A percentile compares a stretch with the other conserved stretches of the same genome.
Conservation (phyloP, 2,113 vertebrate species). For the Neoarius graeffei region DNA sequence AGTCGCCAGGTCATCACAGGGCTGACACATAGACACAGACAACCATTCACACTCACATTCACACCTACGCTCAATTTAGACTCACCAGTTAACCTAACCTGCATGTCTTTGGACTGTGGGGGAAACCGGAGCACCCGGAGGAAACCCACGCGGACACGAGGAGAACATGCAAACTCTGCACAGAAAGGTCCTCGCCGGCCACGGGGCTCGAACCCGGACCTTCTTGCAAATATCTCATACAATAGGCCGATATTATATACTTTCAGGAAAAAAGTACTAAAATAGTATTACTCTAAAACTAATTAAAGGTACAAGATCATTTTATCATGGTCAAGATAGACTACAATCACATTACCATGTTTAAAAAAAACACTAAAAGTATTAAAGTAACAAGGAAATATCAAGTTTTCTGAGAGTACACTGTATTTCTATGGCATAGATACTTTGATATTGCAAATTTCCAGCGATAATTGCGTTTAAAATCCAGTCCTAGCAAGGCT, state of each 20-base stretch:
- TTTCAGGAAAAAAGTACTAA: neutral
- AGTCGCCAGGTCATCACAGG: no score
- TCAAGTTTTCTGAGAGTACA: neutral
- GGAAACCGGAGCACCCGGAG: no score
- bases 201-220: no score
- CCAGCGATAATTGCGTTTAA: neutral
- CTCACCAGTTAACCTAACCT: no score
- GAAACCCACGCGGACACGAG: no score
- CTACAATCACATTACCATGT: neutral
- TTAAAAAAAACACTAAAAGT: neutral
- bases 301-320: neutral
- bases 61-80: no score
- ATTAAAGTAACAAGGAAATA: neutral
- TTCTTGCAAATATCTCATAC: no score
- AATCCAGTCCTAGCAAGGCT: neutral
- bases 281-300: neutral
- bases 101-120: no score
- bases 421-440: neutral
- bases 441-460: neutral
- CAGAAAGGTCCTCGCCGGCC: no score
- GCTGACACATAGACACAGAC: no score
- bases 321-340: neutral
- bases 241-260: neutral
- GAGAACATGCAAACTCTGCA: no score
- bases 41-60: no score